Conservation (phyloP, 2,888 invertebrate genomes). For the Agelastica alni region DNA sequence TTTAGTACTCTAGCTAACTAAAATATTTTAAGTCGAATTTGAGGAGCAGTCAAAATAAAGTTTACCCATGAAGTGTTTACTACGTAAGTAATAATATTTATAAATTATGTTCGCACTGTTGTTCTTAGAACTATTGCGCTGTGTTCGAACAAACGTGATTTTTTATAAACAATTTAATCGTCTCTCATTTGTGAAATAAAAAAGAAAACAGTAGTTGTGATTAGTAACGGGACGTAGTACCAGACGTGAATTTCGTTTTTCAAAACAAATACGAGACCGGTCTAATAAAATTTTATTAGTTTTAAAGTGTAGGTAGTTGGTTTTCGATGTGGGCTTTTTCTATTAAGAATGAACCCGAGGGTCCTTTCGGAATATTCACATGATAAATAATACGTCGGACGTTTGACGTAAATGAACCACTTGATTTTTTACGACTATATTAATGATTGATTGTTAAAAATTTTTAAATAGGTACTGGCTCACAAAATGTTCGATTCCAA, state of each 20-base stretch:
- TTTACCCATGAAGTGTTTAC: no score
- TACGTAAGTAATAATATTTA: no score
- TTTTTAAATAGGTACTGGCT: constrained; percentile 9
- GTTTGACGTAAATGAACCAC: constrained; percentile 25
- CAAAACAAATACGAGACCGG: background rate
- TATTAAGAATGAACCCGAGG: constrained; percentile 16
- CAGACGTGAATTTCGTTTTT: background rate
- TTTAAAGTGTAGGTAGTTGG: constrained; percentile 17
- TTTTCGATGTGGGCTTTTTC: constrained; percentile 23
- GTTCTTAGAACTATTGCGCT: no score
- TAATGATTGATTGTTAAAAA: constrained; percentile 22
- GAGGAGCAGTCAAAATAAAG: no score
- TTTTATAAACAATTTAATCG: no score
- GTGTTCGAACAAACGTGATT: no score
- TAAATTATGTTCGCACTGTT: no score
- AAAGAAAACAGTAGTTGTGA: no score
- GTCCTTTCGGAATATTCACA: constrained; percentile 8
- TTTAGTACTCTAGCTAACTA: no score
- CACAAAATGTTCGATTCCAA: background rate
- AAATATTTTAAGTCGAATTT: no score
- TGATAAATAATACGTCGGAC: constrained; percentile 23
- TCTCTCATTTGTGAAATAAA: no score
- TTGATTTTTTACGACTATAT: constrained; percentile 25
- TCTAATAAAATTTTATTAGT: constrained; percentile 4
- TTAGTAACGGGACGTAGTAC: no score